Evolutionary conservation across 2,113 vertebrate species (phyloP), one percentile per base, ranked within the genome.

Genomic region (Reinhardtius hippoglossoides): DNA sequence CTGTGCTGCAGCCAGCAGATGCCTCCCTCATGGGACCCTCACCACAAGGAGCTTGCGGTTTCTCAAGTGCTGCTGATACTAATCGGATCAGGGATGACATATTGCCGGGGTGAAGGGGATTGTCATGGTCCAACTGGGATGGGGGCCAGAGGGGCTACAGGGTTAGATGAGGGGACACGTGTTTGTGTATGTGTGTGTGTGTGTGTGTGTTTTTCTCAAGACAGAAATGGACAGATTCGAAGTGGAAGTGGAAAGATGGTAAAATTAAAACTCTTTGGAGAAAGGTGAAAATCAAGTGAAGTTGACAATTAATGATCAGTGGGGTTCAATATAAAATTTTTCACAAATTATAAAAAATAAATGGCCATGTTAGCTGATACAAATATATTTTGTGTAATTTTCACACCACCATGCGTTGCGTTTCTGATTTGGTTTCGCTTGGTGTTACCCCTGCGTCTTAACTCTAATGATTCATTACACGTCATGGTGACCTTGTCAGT

Each of bases 61-160:
- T 95, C 90, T 93, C 88, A 92, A 95, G 93, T 95, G 93, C 94
- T 95, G 95, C 94, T 95, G 95, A 96, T 95, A 94, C 95, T 98
- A 97, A 97, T 96, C 94, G 80, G 95, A 96, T 97, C 96, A 94
- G 82, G 67, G 89, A 93, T 94, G 96, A 95, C 95, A 96, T 97
- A 94, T 79, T 94, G 93, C 93, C 86, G 56, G 83, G 93, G 94
- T 94, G 93, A 95, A 94, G 95, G 94, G 93, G 95, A 95, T 95
- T 95, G 95, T 94, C 94, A 89, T 92, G 91, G 94, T 93, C 92
- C 94, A 92, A 88, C 85, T 76, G 67, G 81, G 78, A 59, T 58
- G 85, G 73, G 77, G 73, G 78, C 16, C 14, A n/a, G 50, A n/a
- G 50, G 50, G 50, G 80, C 54, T 64, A 20, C 58, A 86, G 5